Base-by-base conservation (phyloP, 2,113 vertebrate species). In the Cyanoramphus novaezelandiae region DNA sequence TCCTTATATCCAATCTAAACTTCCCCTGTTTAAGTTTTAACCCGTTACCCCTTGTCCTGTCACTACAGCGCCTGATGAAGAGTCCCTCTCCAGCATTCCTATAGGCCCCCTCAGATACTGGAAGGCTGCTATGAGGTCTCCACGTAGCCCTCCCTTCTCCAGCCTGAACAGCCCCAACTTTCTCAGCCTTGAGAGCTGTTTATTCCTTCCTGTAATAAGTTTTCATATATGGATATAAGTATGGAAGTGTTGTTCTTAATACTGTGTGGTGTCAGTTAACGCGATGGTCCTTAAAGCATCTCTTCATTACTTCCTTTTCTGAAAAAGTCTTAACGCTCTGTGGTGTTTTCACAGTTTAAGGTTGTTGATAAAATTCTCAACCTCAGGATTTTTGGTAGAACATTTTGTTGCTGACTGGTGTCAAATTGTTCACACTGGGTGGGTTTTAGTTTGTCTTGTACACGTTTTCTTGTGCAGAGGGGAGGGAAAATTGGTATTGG, bases 401-500 rank as follows among this genome's bases (percentile, higher is more conserved):
- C 15, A 2, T 78, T 46, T 65, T 86, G n/a, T 50, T 47, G 27
- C 67, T 67, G 31, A 11, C 62, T 81, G 72, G 16, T 46, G 4
- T 23, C 62, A 44, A 19, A 25, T 52, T 44, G 39, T 35, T 95
- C 33, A 19, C 6, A 2, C 35, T 0, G 1, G 18, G 3, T 50
- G 39, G 12, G 2, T 17, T 82, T 63, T 74, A 39, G 10, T 71
- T 80, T 46, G 14, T 14, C 6, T 24, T 7, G 13, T 33, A 24
- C 4, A 4, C 0, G 0, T 3, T 52, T 79, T 89, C 53, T 72
- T 75, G 11, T 25, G 63, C 2, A 0, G 27, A 79, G 63, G 11
- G 9, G 9, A 5, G 2, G 2, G 6, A 9, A 74, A 69, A 50
- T 11, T 53, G 8, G 1, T 59, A 21, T 20, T 37, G 16, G 70